phyloP scores from a whole-genome alignment of 2,113 vertebrate species.

The Hyperopisus bebe region DNA sequence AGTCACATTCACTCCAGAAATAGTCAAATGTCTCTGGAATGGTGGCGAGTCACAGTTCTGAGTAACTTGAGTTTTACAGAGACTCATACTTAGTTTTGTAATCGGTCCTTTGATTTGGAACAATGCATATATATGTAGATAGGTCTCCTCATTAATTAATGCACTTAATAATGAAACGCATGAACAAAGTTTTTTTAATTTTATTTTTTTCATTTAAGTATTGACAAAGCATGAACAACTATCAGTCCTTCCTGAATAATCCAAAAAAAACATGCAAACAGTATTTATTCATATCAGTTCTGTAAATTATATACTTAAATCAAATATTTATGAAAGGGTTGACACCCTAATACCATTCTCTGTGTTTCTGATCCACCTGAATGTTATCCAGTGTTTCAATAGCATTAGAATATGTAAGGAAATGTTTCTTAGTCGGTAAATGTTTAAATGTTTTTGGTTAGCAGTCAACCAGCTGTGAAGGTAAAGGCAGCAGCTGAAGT shows the following conservation, averaged over 20 bases:
- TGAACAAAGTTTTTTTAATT: not conserved
- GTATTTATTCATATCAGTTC: not conserved
- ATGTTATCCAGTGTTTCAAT: not conserved
- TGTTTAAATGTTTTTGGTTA: not conserved
- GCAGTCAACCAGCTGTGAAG: not conserved
- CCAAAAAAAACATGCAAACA: not conserved
- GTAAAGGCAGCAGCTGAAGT: not conserved
- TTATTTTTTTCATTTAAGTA: not conserved
- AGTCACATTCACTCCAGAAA: not conserved
- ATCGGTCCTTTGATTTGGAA: not conserved
- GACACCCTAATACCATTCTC: not conserved
- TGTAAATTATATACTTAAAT: not conserved
- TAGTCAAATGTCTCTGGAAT: not conserved
- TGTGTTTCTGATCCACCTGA: not conserved
- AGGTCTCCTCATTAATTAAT: not conserved
- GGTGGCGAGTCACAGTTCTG: not conserved
- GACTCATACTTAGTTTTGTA: not conserved
- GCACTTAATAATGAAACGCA: not conserved
- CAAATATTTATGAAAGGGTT: not conserved
- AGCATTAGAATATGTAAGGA: not conserved
- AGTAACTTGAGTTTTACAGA: not conserved
- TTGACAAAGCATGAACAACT: not conserved
- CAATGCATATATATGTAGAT: not conserved
- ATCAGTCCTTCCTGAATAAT: not conserved
- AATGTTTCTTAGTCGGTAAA: not conserved